phyloP scores from a whole-genome alignment of 37 sponge, comb jelly and placozoan genomes.

The Lycopodina hypogea region DNA sequence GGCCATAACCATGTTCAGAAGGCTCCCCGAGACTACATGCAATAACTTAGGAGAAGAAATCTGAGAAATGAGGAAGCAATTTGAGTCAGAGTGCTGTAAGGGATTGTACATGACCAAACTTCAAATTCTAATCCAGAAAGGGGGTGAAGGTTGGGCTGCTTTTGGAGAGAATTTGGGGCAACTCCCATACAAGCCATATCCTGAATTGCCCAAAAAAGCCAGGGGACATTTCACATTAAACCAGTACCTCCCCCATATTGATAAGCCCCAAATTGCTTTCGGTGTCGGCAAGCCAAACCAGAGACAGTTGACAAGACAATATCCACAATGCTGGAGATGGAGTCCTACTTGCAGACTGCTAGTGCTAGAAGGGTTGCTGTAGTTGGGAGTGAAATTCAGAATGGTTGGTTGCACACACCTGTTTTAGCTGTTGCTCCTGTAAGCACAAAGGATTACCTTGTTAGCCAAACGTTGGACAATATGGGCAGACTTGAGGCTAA shows the following conservation, averaged over 20 bases:
- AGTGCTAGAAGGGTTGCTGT: neutral
- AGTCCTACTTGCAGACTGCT: slow-evolving; percentile 33
- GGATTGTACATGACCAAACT: slow-evolving; percentile 35
- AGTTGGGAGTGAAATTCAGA: neutral
- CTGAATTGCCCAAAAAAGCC: slow-evolving; percentile 19
- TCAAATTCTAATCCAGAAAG: slow-evolving; percentile 18
- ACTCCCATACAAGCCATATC: slow-evolving; percentile 30
- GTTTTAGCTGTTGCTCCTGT: too few relatives aligned
- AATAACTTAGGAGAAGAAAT: too few relatives aligned
- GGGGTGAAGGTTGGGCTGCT: slow-evolving; percentile 26
- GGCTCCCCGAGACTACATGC: slow-evolving; percentile 19
- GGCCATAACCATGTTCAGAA: slow-evolving; percentile 1
- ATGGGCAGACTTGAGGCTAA: too few relatives aligned
- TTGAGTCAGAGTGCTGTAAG: slow-evolving; percentile 11
- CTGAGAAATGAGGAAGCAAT: too few relatives aligned
- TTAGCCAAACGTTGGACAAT: too few relatives aligned
- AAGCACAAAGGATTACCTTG: too few relatives aligned
- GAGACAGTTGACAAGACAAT: too few relatives aligned
- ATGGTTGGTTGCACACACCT: too few relatives aligned
- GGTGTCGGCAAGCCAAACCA: slow-evolving; percentile 41
- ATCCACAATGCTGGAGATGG: slow-evolving; percentile 46
- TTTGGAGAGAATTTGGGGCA: too few relatives aligned
- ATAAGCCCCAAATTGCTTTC: slow-evolving; percentile 35
- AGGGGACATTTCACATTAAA: slow-evolving; percentile 21
- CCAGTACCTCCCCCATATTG: slow-evolving; percentile 23